Conservation (phyloP, 1,140 invertebrate genomes). For the Glossosoma conforme region DNA sequence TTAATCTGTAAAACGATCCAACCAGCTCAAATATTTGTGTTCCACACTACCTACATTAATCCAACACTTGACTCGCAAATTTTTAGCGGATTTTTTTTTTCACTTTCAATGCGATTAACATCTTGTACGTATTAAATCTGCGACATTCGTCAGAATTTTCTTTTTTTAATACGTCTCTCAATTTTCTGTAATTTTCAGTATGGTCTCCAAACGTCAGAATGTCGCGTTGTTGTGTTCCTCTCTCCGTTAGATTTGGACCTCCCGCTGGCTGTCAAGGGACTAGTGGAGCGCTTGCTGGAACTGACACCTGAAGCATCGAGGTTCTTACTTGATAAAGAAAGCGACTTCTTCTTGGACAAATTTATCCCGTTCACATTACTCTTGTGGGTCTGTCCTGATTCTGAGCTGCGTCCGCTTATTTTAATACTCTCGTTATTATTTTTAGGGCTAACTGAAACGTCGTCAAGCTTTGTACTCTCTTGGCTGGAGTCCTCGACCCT, state of each 20-base stretch:
- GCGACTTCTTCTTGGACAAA: constrained; percentile 26
- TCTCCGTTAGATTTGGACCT: constrained; percentile 32
- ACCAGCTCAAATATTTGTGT: no score
- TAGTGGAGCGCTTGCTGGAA: constrained; percentile 42
- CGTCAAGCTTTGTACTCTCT: constrained; percentile 26
- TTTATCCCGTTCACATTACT: constrained; percentile 22
- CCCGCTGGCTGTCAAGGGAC: constrained; percentile 21
- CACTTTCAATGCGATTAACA: no score
- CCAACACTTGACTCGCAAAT: no score
- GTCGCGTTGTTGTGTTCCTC: constrained; percentile 39
- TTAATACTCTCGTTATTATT: no score
- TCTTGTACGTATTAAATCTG: no score
- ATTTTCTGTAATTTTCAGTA: constrained; percentile 45
- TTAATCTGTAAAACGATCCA: no score
- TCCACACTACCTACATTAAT: no score
- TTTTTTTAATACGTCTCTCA: no score
- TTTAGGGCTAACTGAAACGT: constrained; percentile 1
- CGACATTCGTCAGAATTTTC: no score
- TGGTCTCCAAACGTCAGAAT: constrained; percentile 56
- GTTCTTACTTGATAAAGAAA: constrained; percentile 21
- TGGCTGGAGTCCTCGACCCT: constrained; percentile 30
- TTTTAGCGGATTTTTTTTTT: no score
- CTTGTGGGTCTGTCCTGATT: constrained; percentile 12
- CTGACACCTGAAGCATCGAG: constrained; percentile 42
- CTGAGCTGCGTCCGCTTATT: no score